Conservation (phyloP, 2,888 invertebrate species). For the Xanthostigma xanthostigma region DNA sequence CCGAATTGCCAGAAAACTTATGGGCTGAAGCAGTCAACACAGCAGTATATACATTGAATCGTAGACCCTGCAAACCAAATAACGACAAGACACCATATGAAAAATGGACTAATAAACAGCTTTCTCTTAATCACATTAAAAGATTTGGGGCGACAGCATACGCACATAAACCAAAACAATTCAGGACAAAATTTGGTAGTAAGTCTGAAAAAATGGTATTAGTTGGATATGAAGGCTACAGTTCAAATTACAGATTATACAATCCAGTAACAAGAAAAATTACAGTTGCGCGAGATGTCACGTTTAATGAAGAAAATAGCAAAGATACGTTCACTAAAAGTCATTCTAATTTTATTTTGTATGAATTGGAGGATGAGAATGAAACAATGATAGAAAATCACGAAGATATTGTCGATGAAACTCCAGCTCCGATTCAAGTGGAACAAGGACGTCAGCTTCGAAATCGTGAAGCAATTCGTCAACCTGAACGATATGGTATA, state of each 20-base stretch:
- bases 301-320: too few relatives aligned
- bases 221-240: constrained; percentile 4
- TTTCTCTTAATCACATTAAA: constrained; percentile 4
- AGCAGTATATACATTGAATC: neutral
- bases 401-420: too few relatives aligned
- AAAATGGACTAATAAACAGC: constrained; percentile 5
- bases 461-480: too few relatives aligned
- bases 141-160: constrained; percentile 5
- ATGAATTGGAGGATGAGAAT: too few relatives aligned
- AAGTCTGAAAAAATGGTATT: constrained; percentile 6
- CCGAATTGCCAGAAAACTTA: constrained; percentile 15
- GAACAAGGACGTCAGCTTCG: too few relatives aligned
- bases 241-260: constrained; percentile 6
- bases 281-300: too few relatives aligned
- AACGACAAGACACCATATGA: constrained; percentile 6
- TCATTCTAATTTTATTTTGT: too few relatives aligned
- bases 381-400: too few relatives aligned
- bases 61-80: neutral
- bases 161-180: constrained; percentile 6
- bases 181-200: constrained; percentile 6
- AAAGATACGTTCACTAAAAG: too few relatives aligned
- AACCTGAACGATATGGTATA: too few relatives aligned
- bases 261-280: neutral
- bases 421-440: too few relatives aligned
- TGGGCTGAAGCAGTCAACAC: constrained; percentile 22